phyloP scores from a whole-genome alignment of 2,113 vertebrate genomes.

The Ginglymostoma cirratum region DNA sequence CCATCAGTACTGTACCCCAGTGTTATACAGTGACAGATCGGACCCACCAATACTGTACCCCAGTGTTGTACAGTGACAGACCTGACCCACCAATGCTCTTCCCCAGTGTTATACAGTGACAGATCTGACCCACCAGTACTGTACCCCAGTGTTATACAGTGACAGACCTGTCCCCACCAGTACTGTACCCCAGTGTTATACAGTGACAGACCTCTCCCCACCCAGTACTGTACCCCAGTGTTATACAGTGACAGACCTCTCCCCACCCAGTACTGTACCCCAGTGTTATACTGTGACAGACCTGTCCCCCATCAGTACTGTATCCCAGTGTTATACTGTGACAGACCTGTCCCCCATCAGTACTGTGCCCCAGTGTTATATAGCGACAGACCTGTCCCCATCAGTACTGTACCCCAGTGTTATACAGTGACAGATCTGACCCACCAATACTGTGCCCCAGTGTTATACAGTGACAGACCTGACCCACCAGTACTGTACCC shows the following conservation, averaged over 20 bases:
- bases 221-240: not conserved
- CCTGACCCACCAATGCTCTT: not conserved
- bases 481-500: not conserved
- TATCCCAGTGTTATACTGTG: not conserved
- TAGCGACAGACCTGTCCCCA: not conserved
- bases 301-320: not conserved
- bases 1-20: not conserved
- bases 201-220: not conserved
- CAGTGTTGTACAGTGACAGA: not conserved
- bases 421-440: not conserved
- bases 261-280: not conserved
- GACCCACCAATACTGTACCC: not conserved
- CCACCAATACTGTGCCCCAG: not conserved
- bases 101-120: not conserved
- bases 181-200: not conserved
- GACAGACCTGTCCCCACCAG: not conserved
- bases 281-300: not conserved
- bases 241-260: not conserved
- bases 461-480: not conserved
- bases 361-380: not conserved
- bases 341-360: not conserved
- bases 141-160: not conserved
- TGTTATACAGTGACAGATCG: not conserved
- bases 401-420: not conserved
- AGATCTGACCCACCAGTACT: not conserved